Evolutionary conservation across 2,888 invertebrate species (phyloP), one percentile per base, ranked within the genome.

Genomic region (Polymixis flavicincta): DNA sequence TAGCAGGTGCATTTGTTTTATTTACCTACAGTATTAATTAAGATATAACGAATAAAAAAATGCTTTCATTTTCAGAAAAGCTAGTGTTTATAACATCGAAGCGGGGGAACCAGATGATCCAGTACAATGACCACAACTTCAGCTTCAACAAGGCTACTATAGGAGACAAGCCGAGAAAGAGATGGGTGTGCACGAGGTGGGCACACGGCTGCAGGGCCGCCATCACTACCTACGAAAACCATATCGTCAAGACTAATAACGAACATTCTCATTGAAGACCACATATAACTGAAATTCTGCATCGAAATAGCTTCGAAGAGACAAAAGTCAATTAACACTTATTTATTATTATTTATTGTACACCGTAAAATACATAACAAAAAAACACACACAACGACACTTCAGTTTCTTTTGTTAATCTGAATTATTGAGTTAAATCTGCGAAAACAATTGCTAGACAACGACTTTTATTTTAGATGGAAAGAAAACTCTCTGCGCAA

Each of bases 111-210:
- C 85, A 80, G 9, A 92, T 92, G 89, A 90, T 94, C 37, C 76
- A 85, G 50, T 72, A 89, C 19, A 84, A 88, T 2, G 74, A 80
- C 7, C 84, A 92, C 72, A 86, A 85, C 42, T 93, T 88, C 82
- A 89, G 89, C 61, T 90, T 84, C 50, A 89, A 89, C 64, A 89
- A 87, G 64, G 67, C 77, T 3, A 83, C 84, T 0, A 71, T 81
- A 8, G 71, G 75, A 14, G 69, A 64, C 3, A 88, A 86, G 0
- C 71, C 78, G 0, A 90, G 75, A 57, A 89, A 85, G 25, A 87
- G 90, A 63, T 92, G 93, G 90, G 85, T 91, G 60, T 91, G 93
- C 71, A 91, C 90, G 45, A 84, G 80, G 28, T 83, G 90, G 78
- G 82, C 87, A 25, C 66, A 70, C 19, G 85, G 87, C 9, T 93